Evolutionary conservation across 2,888 invertebrate genomes (phyloP), one percentile per base, ranked within the genome.

Genomic region (Tillus elongatus): DNA sequence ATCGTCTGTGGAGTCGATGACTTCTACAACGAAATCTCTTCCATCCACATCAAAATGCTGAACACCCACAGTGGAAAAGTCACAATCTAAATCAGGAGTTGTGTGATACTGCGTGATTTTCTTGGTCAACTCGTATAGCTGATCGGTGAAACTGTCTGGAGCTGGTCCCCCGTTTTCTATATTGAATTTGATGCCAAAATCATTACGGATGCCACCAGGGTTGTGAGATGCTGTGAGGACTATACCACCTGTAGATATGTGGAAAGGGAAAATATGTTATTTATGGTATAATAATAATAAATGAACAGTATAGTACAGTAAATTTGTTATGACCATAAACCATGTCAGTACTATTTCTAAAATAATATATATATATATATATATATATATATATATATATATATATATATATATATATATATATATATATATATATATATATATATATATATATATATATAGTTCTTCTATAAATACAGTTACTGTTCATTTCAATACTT

Each of bases 161-260:
- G 97, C 97, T 1, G 98, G 96, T 0, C 92, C 98, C 36, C 98
- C 98, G 66, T 98, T 98, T 43, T 87, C 79, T 51, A 85, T 89
- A 70, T 99, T 99, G 68, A 89, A 98, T 67, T 99, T 99, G 56
- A 99, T 96, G 34, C 98, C 98, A 63, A 98, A 99, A 68, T 99
- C 98, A 47, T 88, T 87, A 58, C 93, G 77, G 4, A 91, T 90
- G 19, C 98, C 98, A 36, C 98, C 98, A 1, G 98, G 98, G 68
- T 99, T 99, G 67, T 99, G 98, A 10, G 95, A 95, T 0, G 98
- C 98, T 1, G 98, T 99, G 28, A 98, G 72, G 27, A 99, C 86
- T 50, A 99, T 96, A 8, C 97, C 98, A 49, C 96, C 96, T 74
- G 63, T 6, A 19, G n/a, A 8, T 19, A 19, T 19, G n/a, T 8